These are phyloP conservation scores for Drosophila suzukii DNA, from an alignment of 1,140 invertebrate genomes.

Conservation along the genomic window DNA sequence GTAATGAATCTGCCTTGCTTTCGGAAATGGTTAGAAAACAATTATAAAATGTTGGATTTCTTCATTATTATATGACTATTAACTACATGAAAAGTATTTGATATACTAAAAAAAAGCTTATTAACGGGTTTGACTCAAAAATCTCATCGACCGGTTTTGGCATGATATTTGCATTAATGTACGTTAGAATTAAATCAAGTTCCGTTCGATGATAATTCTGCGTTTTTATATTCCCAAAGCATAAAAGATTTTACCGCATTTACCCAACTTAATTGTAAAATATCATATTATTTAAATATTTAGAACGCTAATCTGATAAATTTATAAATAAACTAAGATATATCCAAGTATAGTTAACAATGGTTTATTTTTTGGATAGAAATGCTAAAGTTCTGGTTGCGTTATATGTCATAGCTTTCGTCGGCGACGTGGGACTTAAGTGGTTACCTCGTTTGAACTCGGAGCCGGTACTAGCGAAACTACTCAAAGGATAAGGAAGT, in stretches of 20 bases:
- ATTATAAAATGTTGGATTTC: slow-evolving; percentile 71
- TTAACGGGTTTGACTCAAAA: neutral
- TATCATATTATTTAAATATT: slow-evolving; percentile 38
- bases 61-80: slow-evolving; percentile 67
- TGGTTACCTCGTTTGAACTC: no score
- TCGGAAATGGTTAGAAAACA: slow-evolving; percentile 80
- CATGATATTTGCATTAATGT: no score
- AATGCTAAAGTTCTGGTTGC: neutral
- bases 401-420: no score
- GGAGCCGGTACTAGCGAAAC: no score
- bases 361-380: neutral
- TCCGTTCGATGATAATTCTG: no score
- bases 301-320: slow-evolving; percentile 27
- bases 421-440: no score
- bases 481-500: no score
- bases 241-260: slow-evolving; percentile 33
- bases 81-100: slow-evolving; percentile 42
- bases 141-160: no score
- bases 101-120: slow-evolving; percentile 19
- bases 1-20: slow-evolving; percentile 66
- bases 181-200: no score
- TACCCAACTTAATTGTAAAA: slow-evolving; percentile 45
- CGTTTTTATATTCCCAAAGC: slow-evolving; percentile 21
- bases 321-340: slow-evolving; percentile 52
- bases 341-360: slow-evolving; percentile 22